phyloP scores from a whole-genome alignment of 2,888 invertebrate species.

The Amblyjoppa fuscipennis region DNA sequence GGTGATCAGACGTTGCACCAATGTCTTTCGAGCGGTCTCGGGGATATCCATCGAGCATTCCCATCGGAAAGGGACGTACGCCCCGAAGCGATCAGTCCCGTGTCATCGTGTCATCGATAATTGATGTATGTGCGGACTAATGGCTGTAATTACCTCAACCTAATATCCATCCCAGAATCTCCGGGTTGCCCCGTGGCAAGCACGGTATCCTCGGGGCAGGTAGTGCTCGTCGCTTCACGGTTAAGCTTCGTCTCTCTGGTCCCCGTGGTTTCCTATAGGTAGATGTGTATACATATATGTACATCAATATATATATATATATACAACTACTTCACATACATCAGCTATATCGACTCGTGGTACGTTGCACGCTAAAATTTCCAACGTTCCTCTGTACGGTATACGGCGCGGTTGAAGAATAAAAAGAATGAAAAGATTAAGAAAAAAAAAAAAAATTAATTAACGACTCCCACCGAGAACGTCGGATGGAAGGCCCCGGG shows the following conservation, averaged over 20 bases:
- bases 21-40: conserved; percentile 5
- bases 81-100: conserved; percentile 77
- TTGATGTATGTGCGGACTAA: conserved; percentile 84
- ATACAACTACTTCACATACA: conserved; percentile 6
- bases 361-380: conserved; percentile 21
- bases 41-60: conserved; percentile 61
- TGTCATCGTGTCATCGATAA: conserved; percentile 84
- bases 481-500: conserved; percentile 59
- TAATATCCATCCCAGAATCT: conserved; percentile 81
- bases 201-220: conserved; percentile 49
- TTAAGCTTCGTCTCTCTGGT: conserved; percentile 29
- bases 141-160: conserved; percentile 82
- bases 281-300: not conserved
- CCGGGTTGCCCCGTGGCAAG: conserved; percentile 69
- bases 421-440: conserved; percentile 17
- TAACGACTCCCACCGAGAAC: conserved; percentile 65
- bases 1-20: not conserved
- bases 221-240: conserved; percentile 50
- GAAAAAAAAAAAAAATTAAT: conserved; percentile 66
- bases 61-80: conserved; percentile 75
- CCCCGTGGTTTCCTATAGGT: conserved; percentile 29
- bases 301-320: not conserved
- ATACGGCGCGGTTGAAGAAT: not conserved
- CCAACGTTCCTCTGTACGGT: not conserved
- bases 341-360: not conserved